Evolutionary conservation across 2,888 invertebrate species (phyloP), one percentile per base, ranked within the genome.

Genomic region (Drosophila tanythrix): DNA sequence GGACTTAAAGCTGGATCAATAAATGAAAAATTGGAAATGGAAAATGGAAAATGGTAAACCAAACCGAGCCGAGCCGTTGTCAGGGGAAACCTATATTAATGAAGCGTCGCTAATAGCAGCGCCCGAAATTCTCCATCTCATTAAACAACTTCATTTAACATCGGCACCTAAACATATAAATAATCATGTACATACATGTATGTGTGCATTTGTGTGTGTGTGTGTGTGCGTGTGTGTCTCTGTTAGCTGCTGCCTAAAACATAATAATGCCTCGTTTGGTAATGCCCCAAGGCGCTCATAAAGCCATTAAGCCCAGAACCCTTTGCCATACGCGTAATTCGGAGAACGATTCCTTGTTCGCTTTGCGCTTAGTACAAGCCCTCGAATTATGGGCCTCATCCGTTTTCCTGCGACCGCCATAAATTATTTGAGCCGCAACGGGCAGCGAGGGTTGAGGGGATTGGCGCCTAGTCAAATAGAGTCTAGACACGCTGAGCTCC

Each of bases 231-330:
- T 11, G 35, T 18, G 43, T 53, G 5, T 21, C 43, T 43, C 43
- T 43, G 43, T 43, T 43, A 43, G 71, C 61, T 58, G 55, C 57
- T 65, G 43, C 64, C 70, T 61, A 52, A 63, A 65, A 87, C 82
- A 76, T 81, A 81, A 87, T 89, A 83, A 79, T 69, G 73, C 72
- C 79, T 75, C 77, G 77, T 79, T 87, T 75, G 82, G 53, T 70
- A 79, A 69, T 74, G 81, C 82, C 88, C 82, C 85, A 56, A 64
- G 81, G 79, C 83, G 81, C 87, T 74, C 83, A 88, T 87, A 90
- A 87, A 87, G 79, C 88, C 90, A 87, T 86, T 86, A 88, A 85
- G 74, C 65, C 57, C 72, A 50, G 62, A 87, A 87, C 90, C 86
- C 86, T 90, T 82, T 70, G 69, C 52, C n/a, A 31, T 52, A 31